Evolutionary conservation across 2,888 invertebrate genomes (phyloP).

Genomic region (Pollenia angustigena): DNA sequence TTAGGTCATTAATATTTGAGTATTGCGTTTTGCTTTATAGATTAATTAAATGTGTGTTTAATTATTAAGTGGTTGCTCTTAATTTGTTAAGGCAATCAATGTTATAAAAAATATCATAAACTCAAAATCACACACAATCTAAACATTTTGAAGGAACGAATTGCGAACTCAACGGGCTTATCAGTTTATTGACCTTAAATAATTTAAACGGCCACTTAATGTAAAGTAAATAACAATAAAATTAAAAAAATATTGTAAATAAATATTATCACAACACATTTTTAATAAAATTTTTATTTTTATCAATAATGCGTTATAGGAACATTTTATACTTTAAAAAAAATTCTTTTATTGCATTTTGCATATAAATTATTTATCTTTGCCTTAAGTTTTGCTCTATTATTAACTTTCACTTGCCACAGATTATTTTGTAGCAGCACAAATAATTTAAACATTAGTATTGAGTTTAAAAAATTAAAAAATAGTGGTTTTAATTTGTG

Average conservation of each 20-base stretch:
- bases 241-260: conserved; percentile 9
- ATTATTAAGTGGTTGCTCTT: conserved; percentile 45
- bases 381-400: background rate
- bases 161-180: conserved; percentile 27
- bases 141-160: conserved; percentile 32
- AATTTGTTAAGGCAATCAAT: conserved; percentile 47
- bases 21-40: background rate
- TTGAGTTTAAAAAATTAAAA: conserved; percentile 25
- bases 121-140: conserved; percentile 34
- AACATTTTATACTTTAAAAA: background rate
- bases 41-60: conserved; percentile 32
- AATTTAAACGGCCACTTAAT: conserved; percentile 13
- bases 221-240: conserved; percentile 4
- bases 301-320: conserved; percentile 2
- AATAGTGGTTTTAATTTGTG: conserved; percentile 52
- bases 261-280: conserved; percentile 2
- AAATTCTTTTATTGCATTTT: background rate
- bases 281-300: background rate
- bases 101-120: conserved; percentile 9
- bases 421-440: conserved; percentile 9
- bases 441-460: background rate
- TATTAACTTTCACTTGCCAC: conserved; percentile 58
- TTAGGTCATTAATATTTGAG: conserved; percentile 9
- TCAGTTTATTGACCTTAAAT: conserved; percentile 65
- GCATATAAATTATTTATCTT: background rate